Evolutionary conservation across 2,113 vertebrate genomes (phyloP).

Genomic region (Clarias gariepinus): DNA sequence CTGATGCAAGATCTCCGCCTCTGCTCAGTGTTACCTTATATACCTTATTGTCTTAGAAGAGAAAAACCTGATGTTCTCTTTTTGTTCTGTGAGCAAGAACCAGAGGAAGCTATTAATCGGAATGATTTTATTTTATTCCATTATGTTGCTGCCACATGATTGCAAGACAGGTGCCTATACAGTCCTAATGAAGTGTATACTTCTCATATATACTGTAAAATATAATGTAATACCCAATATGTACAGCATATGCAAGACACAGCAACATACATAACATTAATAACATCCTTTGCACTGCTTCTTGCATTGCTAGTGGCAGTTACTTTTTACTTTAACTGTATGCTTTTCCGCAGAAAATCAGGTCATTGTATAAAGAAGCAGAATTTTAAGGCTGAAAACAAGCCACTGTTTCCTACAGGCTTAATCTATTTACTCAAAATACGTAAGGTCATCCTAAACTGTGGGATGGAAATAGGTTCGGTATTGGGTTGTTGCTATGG

Average conservation of each 20-base stretch:
- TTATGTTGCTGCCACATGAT: not conserved
- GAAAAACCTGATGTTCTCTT: not conserved
- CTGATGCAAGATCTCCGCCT: not conserved
- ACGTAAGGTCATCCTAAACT: slow-evolving; percentile 13
- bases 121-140: not conserved
- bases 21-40: not conserved
- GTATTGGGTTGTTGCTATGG: slow-evolving; percentile 52
- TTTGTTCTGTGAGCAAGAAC: not conserved
- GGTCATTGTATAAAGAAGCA: not conserved
- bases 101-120: not conserved
- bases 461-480: slow-evolving; percentile 43
- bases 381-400: not conserved
- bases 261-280: not conserved
- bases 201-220: not conserved
- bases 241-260: not conserved
- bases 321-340: not conserved
- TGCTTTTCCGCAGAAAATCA: not conserved
- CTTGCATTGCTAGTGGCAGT: not conserved
- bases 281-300: not conserved
- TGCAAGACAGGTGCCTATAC: not conserved
- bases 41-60: not conserved
- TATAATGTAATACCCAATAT: not conserved
- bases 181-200: not conserved
- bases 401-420: not conserved
- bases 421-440: slow-evolving; percentile 8